A percentile compares a stretch with the other conserved stretches of the same genome.
These are phyloP conservation scores for Dasysyrphus albostriatus DNA, from an alignment of 2,888 invertebrate genomes.

Conservation along the genomic window DNA sequence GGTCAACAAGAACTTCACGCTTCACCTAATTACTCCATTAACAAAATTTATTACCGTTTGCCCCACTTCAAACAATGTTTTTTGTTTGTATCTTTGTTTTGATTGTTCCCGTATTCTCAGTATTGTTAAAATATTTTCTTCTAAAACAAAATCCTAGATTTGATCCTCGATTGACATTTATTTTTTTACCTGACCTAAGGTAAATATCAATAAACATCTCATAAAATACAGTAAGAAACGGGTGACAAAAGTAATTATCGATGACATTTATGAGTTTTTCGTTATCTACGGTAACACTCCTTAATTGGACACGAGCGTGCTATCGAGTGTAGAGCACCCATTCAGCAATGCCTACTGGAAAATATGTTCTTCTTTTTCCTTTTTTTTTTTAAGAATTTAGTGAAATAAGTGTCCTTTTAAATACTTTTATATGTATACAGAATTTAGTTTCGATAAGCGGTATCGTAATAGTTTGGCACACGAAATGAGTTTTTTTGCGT, in stretches of 20 bases:
- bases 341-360: conserved; percentile 36
- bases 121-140: conserved; percentile 29
- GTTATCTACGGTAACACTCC: conserved; percentile 54
- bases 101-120: conserved; percentile 41
- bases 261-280: conserved; percentile 70
- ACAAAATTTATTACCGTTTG: conserved; percentile 70
- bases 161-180: conserved; percentile 5
- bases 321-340: conserved; percentile 26
- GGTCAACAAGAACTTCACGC: conserved; percentile 53
- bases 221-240: conserved; percentile 67
- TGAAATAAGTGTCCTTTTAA: neutral
- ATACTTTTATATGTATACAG: neutral
- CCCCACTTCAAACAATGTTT: conserved; percentile 36
- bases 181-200: conserved; percentile 44
- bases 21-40: conserved; percentile 68
- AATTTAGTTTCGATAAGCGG: neutral
- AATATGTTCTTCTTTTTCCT: neutral
- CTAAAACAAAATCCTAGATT: conserved; percentile 8
- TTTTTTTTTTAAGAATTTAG: neutral
- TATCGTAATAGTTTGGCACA: neutral
- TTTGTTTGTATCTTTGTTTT: conserved; percentile 3
- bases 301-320: conserved; percentile 63
- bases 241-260: conserved; percentile 62
- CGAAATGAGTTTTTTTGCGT: neutral
- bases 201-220: conserved; percentile 62